Percentiles rank a stretch among this genome's conserved stretches.
Conservation (phyloP, 1,140 invertebrate species). For the Heliconius hermathena region DNA sequence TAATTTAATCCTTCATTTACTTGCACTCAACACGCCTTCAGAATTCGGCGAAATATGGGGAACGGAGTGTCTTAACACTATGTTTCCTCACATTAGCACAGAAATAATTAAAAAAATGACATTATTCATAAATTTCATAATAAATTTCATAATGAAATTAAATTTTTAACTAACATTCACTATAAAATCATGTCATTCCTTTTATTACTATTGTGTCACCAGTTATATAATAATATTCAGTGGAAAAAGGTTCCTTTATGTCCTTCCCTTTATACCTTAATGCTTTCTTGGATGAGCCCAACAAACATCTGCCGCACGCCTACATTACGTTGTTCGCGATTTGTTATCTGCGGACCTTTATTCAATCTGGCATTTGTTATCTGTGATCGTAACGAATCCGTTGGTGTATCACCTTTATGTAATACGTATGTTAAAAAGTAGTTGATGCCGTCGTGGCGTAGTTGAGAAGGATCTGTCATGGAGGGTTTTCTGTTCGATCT, state of each 20-base stretch:
- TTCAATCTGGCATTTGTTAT: constrained; percentile 47
- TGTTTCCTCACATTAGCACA: too few relatives aligned
- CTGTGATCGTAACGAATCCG: constrained; percentile 24
- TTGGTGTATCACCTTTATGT: constrained; percentile 8
- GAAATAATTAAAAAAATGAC: not conserved
- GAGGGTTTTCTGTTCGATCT: too few relatives aligned
- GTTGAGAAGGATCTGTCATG: not conserved
- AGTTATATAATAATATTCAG: constrained; percentile 75
- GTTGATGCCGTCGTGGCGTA: not conserved
- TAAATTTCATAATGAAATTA: not conserved
- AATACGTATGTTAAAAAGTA: not conserved
- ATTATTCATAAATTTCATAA: not conserved
- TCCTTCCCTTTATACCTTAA: constrained; percentile 59
- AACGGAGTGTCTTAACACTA: too few relatives aligned
- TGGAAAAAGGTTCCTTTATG: constrained; percentile 65
- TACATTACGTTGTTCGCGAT: constrained; percentile 46
- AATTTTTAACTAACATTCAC: not conserved
- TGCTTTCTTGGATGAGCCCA: constrained; percentile 50
- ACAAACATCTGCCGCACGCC: constrained; percentile 72
- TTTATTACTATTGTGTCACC: constrained; percentile 38
- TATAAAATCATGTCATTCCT: constrained; percentile 6
- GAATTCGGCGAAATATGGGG: too few relatives aligned
- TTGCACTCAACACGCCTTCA: too few relatives aligned
- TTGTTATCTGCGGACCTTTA: constrained; percentile 46
- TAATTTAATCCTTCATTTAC: too few relatives aligned